Percentiles rank a stretch among this genome's conserved stretches.
Evolutionary conservation across 23 tunicate species (phyloP).

Genomic region (Trididemnum clinides): DNA sequence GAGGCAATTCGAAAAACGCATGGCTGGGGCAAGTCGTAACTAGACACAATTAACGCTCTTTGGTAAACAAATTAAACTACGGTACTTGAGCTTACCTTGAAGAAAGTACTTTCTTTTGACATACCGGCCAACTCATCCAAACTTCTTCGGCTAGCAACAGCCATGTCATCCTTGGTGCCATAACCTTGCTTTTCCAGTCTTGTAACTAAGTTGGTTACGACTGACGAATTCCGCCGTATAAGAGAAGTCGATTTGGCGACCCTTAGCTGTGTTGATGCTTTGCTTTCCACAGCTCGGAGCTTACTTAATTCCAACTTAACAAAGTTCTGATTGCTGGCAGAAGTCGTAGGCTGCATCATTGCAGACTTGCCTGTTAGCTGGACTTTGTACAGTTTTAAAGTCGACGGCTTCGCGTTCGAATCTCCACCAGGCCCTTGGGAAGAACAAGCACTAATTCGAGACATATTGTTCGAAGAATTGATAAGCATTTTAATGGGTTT

Average conservation of each 20-base stretch:
- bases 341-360: background rate
- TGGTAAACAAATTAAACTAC: too few species aligned
- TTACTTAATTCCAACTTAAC: conserved; percentile 11
- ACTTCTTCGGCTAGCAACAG: background rate
- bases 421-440: background rate
- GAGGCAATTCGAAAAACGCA: too few species aligned
- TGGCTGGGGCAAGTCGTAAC: too few species aligned
- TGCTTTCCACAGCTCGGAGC: background rate
- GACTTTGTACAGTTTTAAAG: background rate
- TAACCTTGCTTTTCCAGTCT: conserved; percentile 48
- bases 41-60: too few species aligned
- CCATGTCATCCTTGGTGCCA: background rate
- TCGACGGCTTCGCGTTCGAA: background rate
- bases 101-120: too few species aligned
- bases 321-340: background rate
- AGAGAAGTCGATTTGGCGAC: background rate
- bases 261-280: background rate
- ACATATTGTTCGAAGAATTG: conserved; percentile 20
- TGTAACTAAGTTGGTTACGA: conserved; percentile 48
- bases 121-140: background rate
- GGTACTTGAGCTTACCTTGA: too few species aligned
- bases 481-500: conserved; percentile 37
- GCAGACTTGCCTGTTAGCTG: background rate
- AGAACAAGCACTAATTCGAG: background rate
- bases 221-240: conserved; percentile 6